Conservation (phyloP, 2,888 invertebrate species). For the Ischnus inquisitorius region DNA sequence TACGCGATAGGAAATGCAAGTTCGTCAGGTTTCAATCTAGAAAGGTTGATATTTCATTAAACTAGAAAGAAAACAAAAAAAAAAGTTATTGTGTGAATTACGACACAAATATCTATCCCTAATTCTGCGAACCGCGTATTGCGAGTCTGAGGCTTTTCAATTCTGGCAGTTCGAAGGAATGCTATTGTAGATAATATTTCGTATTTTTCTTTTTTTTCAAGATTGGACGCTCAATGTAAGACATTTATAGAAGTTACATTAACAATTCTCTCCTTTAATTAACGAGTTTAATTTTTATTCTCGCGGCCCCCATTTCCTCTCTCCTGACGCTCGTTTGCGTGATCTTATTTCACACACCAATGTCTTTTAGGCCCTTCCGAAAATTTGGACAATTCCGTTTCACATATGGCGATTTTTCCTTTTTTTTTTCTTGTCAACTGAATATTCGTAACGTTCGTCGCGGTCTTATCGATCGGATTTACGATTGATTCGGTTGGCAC, state of each 20-base stretch:
- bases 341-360: conserved; percentile 1
- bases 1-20: conserved; percentile 39
- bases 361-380: neutral
- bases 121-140: conserved; percentile 31
- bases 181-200: conserved; percentile 57
- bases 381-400: neutral
- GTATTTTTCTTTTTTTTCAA: conserved; percentile 21
- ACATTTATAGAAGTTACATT: conserved; percentile 2
- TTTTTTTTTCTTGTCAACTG: neutral
- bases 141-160: conserved; percentile 9
- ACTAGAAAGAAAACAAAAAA: conserved; percentile 22
- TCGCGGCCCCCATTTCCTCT: neutral
- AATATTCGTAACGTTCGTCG: conserved; percentile 14
- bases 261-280: conserved; percentile 1
- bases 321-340: neutral
- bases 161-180: conserved; percentile 66
- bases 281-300: conserved; percentile 8
- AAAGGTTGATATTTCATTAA: neutral
- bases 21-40: conserved; percentile 1
- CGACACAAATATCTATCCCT: neutral
- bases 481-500: conserved; percentile 83
- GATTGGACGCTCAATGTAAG: conserved; percentile 35
- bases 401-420: neutral
- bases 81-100: neutral
- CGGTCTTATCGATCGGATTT: conserved; percentile 64